Base-by-base conservation (phyloP, 2,797 vertebrate genomes). In the Ctenochaetus hawaiiensis region DNA sequence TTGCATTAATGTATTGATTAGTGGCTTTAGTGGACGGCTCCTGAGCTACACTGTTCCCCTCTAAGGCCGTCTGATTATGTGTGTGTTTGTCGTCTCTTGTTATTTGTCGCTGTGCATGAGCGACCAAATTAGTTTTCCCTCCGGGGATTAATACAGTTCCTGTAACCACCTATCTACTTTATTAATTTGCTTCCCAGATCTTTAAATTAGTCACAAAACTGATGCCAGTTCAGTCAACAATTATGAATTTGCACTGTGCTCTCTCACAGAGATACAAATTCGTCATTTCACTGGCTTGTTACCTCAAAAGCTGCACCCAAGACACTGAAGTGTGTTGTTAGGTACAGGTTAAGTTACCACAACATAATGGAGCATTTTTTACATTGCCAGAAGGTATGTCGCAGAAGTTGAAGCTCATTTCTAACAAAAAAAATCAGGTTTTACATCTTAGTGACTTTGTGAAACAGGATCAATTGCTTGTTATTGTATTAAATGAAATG, bases 251-350 rank as follows among this genome's bases (percentile, higher is more conserved):
- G 30, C 26, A 30, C 13, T 9, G 13, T n/a, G 44, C 44, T 39
- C 45, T 17, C 30, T 47, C 13, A 16, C 47, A 52, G 7, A 48
- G 26, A 34, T 51, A 18, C 30, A 18, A 11, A 47, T 16, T 44
- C 43, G 20, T 8, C 8, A 48, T 64, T 58, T 18, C 22, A 37
- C 37, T 49, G 16, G 17, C 47, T 2, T 18, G 14, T 12, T 18
- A 62, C 47, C 9, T 30, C 47, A 34, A 30, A 70, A 47, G 26
- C 52, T 66, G 72, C 61, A 49, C 22, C 45, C 53, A 13, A 22
- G 39, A 59, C 22, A 20, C 60, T 22, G 22, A 9, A 34, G 47
- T 43, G 30, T 49, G 18, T 54, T 4, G 26, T 56, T 43, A 54
- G 22, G 34, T 39, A 20, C 52, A 45, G 14, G 2, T 62, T 51